A percentile compares a stretch with the other conserved stretches of the same genome.
phyloP scores from a whole-genome alignment of 37 sponge, comb jelly and placozoan species.

The Haliclona indistincta region DNA sequence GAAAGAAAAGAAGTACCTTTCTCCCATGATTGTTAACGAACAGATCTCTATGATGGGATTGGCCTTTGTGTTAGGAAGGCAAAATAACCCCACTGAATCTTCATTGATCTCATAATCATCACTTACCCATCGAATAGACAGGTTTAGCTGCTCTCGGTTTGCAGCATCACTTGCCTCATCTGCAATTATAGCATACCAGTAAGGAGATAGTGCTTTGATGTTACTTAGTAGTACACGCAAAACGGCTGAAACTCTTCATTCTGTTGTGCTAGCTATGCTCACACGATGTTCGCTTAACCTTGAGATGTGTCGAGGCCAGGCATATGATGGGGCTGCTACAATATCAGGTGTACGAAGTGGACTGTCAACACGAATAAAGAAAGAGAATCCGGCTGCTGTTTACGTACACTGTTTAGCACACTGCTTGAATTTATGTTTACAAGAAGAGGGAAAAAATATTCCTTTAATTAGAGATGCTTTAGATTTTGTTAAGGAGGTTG shows the following conservation, averaged over 20 bases:
- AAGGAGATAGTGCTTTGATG: background rate
- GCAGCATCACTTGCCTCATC: constrained; percentile 53
- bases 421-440: constrained; percentile 47
- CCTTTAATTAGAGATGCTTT: constrained; percentile 61
- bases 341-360: constrained; percentile 52
- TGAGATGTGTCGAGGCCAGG: constrained; percentile 52
- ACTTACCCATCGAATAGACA: constrained; percentile 52
- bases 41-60: constrained; percentile 6
- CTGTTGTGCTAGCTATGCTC: constrained; percentile 44
- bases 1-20: constrained; percentile 2
- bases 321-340: constrained; percentile 59
- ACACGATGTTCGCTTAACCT: constrained; percentile 47
- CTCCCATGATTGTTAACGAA: constrained; percentile 6
- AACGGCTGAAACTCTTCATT: constrained; percentile 37
- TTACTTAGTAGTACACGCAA: background rate
- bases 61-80: constrained; percentile 31
- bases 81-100: constrained; percentile 45
- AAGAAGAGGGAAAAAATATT: constrained; percentile 46
- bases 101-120: constrained; percentile 43
- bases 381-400: constrained; percentile 47
- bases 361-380: constrained; percentile 36
- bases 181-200: constrained; percentile 42
- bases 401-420: constrained; percentile 61
- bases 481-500: constrained; percentile 29
- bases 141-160: constrained; percentile 36